Percentiles rank a stretch among this genome's conserved stretches.
Conservation (phyloP, 2,113 vertebrate species). For the Carassius carassius region DNA sequence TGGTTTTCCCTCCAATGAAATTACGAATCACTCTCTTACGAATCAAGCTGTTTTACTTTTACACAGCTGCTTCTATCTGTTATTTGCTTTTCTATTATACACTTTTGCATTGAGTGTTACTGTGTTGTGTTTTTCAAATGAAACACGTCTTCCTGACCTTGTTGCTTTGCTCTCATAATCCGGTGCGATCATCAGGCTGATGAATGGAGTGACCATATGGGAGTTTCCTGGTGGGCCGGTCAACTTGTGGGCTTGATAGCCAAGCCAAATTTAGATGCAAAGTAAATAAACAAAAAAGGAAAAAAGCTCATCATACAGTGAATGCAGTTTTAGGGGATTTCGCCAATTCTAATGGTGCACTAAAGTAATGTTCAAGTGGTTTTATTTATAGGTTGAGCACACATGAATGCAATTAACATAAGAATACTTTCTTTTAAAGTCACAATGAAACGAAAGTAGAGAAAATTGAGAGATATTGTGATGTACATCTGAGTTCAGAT, state of each 20-base stretch:
- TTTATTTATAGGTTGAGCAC: background rate
- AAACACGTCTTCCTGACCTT: background rate
- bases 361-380: background rate
- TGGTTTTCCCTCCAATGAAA: constrained; percentile 52
- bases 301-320: background rate
- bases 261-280: background rate
- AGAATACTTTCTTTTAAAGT: background rate
- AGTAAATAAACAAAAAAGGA: background rate
- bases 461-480: background rate
- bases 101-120: background rate
- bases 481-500: too few relatives aligned
- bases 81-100: background rate
- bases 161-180: background rate
- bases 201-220: background rate
- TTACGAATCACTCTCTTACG: constrained; percentile 49
- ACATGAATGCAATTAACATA: background rate
- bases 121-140: constrained; percentile 10
- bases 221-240: background rate
- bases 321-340: background rate
- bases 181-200: constrained; percentile 11
- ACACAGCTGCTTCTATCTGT: background rate
- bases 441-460: background rate
- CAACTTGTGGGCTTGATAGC: background rate
- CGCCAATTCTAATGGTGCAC: background rate
- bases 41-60: background rate